phyloP scores from a whole-genome alignment of 2,888 invertebrate genomes.

The Sussaba pulchella region DNA sequence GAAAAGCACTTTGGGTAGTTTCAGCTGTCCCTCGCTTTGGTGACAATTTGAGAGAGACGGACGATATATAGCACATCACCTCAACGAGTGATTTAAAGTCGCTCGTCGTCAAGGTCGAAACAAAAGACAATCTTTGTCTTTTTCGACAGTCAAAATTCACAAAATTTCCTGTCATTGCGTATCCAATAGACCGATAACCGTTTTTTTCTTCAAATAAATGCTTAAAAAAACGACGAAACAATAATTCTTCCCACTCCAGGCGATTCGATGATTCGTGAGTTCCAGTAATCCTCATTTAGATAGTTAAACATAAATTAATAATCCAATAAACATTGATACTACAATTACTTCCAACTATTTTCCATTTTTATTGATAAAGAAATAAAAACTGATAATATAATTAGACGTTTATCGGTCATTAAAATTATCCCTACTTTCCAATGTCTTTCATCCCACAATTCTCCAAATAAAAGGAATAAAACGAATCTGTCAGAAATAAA shows the following conservation, averaged over 20 bases:
- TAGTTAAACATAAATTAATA: too few species aligned
- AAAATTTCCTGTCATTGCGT: constrained; percentile 47
- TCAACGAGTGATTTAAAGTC: constrained; percentile 17
- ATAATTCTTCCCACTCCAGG: constrained; percentile 5
- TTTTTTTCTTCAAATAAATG: constrained; percentile 21
- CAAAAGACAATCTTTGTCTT: constrained; percentile 12
- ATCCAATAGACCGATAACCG: constrained; percentile 4
- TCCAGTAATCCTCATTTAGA: background rate
- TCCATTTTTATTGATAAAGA: background rate
- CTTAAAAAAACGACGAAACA: constrained; percentile 19
- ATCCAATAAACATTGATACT: too few species aligned
- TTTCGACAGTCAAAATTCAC: constrained; percentile 25
- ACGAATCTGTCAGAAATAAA: background rate
- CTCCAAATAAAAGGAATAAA: background rate
- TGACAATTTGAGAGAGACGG: too few species aligned
- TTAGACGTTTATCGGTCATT: too few species aligned
- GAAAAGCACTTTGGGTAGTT: too few species aligned
- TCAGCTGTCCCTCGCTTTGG: too few species aligned
- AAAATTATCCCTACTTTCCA: too few species aligned
- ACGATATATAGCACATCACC: too few species aligned
- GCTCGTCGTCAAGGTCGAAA: constrained; percentile 13
- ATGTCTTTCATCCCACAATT: background rate
- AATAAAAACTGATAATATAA: too few species aligned
- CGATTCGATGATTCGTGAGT: constrained; percentile 50
- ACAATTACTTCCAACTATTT: too few species aligned